Evolutionary conservation across 1,140 invertebrate species (phyloP).

Genomic region (Zeugodacus cucurbitae): DNA sequence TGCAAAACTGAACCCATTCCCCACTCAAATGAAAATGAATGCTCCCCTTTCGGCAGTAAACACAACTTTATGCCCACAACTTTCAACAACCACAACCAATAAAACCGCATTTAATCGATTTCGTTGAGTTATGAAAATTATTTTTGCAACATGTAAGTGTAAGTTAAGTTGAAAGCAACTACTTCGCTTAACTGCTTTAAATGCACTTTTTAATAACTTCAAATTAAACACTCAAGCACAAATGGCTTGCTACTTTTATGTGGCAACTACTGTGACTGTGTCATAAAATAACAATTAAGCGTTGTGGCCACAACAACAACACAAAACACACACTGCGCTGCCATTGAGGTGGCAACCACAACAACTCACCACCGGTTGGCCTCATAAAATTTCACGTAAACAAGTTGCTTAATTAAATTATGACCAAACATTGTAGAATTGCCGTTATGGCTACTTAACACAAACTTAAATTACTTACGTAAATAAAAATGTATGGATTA

Average conservation of each 20-base stretch:
- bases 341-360: too few species aligned
- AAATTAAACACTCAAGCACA: constrained; percentile 1
- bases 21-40: too few species aligned
- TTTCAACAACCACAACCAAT: not conserved
- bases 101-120: not conserved
- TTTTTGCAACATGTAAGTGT: not conserved
- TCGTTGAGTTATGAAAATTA: not conserved
- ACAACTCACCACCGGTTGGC: not conserved
- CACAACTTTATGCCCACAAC: not conserved
- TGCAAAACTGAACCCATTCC: too few species aligned
- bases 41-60: not conserved
- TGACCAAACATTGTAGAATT: constrained; percentile 22
- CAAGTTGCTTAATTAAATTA: constrained; percentile 37
- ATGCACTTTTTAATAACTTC: not conserved
- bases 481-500: not conserved
- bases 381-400: constrained; percentile 16
- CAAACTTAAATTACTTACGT: constrained; percentile 27
- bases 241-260: not conserved
- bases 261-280: not conserved
- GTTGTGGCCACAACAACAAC: not conserved
- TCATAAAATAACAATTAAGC: constrained; percentile 11
- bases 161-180: not conserved
- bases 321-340: too few species aligned
- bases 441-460: not conserved
- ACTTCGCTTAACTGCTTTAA: not conserved